These are phyloP conservation scores for Heliconius hortense DNA, from an alignment of 2,888 invertebrate species.

Conservation along the genomic window DNA sequence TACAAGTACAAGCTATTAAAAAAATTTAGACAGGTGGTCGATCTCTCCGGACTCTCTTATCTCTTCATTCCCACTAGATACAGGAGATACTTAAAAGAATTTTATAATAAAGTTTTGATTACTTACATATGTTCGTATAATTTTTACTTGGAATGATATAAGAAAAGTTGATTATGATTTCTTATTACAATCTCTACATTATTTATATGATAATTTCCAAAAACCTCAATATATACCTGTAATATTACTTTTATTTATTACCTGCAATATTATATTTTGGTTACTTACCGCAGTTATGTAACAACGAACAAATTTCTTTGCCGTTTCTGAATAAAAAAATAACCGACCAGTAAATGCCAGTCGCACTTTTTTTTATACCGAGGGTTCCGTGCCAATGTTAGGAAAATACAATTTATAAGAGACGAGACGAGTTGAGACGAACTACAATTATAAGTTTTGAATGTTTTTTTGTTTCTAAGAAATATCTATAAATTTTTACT, in stretches of 20 bases:
- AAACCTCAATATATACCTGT: background rate
- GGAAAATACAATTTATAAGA: no score
- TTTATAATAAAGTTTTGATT: background rate
- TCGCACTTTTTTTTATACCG: no score
- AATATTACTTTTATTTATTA: background rate
- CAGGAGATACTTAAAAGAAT: background rate
- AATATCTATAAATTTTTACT: no score
- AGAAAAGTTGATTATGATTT: background rate
- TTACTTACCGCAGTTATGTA: constrained; percentile 1
- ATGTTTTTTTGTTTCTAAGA: no score
- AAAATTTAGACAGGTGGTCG: background rate
- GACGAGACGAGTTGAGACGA: no score
- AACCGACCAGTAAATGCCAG: background rate
- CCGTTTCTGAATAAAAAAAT: background rate
- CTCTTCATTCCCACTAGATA: background rate
- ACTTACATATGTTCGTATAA: background rate
- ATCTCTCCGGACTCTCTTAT: background rate
- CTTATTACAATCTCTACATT: background rate
- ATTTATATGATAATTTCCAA: background rate
- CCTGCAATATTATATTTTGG: background rate
- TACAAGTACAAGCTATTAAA: background rate
- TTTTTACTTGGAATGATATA: background rate
- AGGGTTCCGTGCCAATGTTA: no score
- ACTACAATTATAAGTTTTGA: no score
- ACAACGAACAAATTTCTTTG: background rate